These are phyloP conservation scores for Parelbella ahira DNA, from an alignment of 2,888 invertebrate species.

Conservation along the genomic window DNA sequence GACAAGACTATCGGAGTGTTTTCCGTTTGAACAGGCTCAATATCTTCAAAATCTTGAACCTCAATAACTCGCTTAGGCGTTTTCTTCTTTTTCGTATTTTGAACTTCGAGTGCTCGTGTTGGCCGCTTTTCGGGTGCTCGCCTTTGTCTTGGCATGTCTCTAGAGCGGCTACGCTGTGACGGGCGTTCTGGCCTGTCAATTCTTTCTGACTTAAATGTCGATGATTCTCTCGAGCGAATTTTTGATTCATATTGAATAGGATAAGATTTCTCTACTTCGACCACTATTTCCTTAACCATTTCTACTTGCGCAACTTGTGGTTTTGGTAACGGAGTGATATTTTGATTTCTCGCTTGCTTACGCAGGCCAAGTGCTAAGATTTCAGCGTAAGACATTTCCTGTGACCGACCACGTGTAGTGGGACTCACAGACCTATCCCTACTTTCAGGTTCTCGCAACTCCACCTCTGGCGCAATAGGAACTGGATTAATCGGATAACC, in stretches of 20 bases:
- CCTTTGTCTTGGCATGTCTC: conserved; percentile 63
- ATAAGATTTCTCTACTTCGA: conserved; percentile 51
- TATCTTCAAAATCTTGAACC: conserved; percentile 61
- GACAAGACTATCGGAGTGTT: neutral
- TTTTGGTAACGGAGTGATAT: conserved; percentile 51
- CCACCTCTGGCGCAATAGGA: conserved; percentile 20
- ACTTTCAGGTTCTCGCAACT: conserved; percentile 36
- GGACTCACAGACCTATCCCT: conserved; percentile 51
- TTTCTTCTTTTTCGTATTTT: conserved; percentile 62
- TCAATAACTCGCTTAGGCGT: conserved; percentile 60
- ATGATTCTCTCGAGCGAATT: conserved; percentile 30
- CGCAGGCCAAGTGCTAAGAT: conserved; percentile 84
- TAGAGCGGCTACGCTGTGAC: conserved; percentile 56
- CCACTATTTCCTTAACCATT: conserved; percentile 56
- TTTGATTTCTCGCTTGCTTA: conserved; percentile 48
- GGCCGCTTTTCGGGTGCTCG: conserved; percentile 62
- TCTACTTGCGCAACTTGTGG: conserved; percentile 65
- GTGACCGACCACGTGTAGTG: conserved; percentile 58
- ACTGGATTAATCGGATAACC: conserved; percentile 27
- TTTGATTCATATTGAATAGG: conserved; percentile 42
- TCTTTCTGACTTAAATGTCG: conserved; percentile 35
- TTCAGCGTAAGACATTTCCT: conserved; percentile 86
- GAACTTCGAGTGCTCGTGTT: conserved; percentile 56
- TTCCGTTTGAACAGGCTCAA: conserved; percentile 4
- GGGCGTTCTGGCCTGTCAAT: conserved; percentile 39